Conservation (phyloP, 2,797 vertebrate species). For the Chlorospingus semifuscus region DNA sequence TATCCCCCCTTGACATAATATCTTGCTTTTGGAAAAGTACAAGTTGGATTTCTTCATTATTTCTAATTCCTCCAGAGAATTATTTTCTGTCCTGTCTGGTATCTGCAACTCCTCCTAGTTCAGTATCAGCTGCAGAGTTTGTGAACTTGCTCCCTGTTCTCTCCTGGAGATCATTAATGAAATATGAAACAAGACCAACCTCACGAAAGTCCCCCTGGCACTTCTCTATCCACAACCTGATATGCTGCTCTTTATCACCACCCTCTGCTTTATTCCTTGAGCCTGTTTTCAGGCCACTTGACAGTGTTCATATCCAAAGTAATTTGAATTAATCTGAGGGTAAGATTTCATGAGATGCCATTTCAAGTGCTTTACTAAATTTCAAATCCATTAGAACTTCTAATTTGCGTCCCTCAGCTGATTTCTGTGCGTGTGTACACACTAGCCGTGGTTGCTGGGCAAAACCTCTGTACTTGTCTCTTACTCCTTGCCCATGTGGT, state of each 20-base stretch:
- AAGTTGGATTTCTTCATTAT: neutral
- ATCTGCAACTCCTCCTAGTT: neutral
- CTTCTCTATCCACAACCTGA: conserved; percentile 30
- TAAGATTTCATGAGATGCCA: conserved; percentile 58
- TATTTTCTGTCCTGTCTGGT: neutral
- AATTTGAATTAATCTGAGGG: conserved; percentile 63
- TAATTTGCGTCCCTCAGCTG: conserved; percentile 51
- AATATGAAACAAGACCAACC: conserved; percentile 50
- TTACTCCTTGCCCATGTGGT: neutral
- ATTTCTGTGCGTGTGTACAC: neutral
- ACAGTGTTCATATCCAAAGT: conserved; percentile 43
- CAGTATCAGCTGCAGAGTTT: neutral
- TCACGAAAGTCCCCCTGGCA: neutral
- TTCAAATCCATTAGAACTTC: conserved; percentile 66
- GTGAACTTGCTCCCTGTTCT: conserved; percentile 6
- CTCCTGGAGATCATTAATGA: conserved; percentile 36
- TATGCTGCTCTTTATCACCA: conserved; percentile 49
- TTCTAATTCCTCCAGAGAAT: neutral
- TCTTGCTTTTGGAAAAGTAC: neutral
- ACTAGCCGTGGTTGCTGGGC: neutral
- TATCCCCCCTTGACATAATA: neutral
- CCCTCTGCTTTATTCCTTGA: conserved; percentile 50
- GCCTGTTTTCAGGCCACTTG: conserved; percentile 48
- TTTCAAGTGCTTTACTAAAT: conserved; percentile 69
- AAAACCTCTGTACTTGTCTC: neutral